Conservation (phyloP, 2,113 vertebrate genomes). For the Verasper variegatus region DNA sequence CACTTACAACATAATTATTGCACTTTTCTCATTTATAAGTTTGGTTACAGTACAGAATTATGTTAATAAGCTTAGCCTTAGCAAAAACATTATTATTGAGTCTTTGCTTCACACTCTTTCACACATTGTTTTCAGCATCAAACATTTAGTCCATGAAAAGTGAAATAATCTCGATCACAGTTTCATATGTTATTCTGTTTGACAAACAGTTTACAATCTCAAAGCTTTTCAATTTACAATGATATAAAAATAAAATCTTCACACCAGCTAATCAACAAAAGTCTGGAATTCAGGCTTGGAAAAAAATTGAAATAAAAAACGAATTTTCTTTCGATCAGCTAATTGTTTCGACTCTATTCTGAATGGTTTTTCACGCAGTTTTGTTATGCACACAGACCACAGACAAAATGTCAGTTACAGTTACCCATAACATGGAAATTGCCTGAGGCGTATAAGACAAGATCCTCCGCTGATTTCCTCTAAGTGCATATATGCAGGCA, state of each 20-base stretch:
- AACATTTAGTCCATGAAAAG: too few relatives aligned
- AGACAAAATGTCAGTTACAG: conserved; percentile 6
- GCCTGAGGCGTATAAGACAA: conserved; percentile 29
- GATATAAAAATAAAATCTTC: not conserved
- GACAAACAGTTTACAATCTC: not conserved
- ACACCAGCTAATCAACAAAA: not conserved
- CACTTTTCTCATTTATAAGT: conserved; percentile 22
- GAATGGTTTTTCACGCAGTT: conserved; percentile 10
- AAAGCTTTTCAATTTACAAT: not conserved
- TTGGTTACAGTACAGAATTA: conserved; percentile 17
- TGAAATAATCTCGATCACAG: not conserved
- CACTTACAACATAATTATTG: conserved; percentile 29
- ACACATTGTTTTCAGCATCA: not conserved
- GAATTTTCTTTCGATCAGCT: not conserved
- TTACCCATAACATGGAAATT: conserved; percentile 48
- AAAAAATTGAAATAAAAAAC: conserved; percentile 2
- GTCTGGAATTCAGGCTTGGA: not conserved
- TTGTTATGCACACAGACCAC: conserved; percentile 38
- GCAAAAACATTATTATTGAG: conserved; percentile 13
- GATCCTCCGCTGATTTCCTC: conserved; percentile 58
- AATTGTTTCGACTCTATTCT: not conserved
- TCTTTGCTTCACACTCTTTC: not conserved
- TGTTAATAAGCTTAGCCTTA: conserved; percentile 1
- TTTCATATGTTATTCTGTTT: not conserved
- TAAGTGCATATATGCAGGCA: conserved; percentile 75